These are phyloP conservation scores for Rissa tridactyla DNA, from an alignment of 2,113 vertebrate genomes.

Conservation along the genomic window DNA sequence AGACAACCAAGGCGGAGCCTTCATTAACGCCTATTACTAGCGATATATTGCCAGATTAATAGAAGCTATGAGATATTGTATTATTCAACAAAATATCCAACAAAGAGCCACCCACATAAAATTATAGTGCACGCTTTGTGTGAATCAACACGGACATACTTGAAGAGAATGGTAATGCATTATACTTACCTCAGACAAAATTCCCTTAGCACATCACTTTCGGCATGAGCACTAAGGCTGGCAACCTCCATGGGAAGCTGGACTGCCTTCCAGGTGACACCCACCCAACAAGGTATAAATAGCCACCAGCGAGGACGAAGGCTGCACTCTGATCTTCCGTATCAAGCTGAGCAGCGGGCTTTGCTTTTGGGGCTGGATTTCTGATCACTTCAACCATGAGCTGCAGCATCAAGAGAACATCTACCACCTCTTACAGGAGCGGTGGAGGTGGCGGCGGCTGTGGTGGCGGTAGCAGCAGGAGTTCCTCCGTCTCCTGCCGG, in stretches of 20 bases:
- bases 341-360: not conserved
- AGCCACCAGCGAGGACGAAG: not conserved
- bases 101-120: constrained; percentile 32
- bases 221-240: not conserved
- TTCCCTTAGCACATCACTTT: constrained; percentile 17
- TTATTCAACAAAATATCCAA: not conserved
- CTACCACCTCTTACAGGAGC: constrained; percentile 29
- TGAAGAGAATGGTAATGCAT: constrained; percentile 4
- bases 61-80: not conserved
- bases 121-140: not conserved
- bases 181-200: not conserved
- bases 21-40: not conserved
- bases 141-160: constrained; percentile 55
- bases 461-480: not conserved
- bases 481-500: constrained; percentile 15
- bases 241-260: constrained; percentile 39
- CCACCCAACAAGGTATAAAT: not conserved
- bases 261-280: constrained; percentile 1
- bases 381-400: not conserved
- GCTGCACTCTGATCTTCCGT: not conserved
- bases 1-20: not conserved
- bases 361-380: not conserved
- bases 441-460: not conserved
- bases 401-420: constrained; percentile 49
- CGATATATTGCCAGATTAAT: not conserved